Base-by-base conservation (phyloP, 2,797 vertebrate genomes). In the Borostomias antarcticus region DNA sequence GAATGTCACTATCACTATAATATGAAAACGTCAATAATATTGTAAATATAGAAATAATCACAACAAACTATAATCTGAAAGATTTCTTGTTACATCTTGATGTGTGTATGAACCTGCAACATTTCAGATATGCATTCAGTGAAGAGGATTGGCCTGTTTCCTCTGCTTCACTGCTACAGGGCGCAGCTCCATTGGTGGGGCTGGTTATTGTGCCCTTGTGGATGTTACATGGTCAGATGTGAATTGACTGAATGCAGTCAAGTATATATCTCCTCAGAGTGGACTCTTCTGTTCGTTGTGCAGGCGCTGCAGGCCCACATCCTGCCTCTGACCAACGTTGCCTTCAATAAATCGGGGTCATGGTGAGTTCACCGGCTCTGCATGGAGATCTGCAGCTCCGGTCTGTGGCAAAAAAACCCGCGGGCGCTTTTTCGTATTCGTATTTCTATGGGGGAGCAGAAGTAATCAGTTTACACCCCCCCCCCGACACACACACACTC, bases 261-360 rank as follows among this genome's bases (percentile, higher is more conserved):
- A 72, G 35, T 19, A 15, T 62, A 17, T 35, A 17, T 35, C 25
- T 25, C 54, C 47, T 70, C 29, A 7, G 21, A 72, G 64, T 51
- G 9, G 25, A 37, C 21, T 19, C 1, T 48, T 56, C 32, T n/a
- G n/a, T n/a, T 35, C 33, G 17, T 37, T 72, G 78, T 84, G 47
- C 85, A 99, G 97, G 93, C 92, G 53, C 94, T 98, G 45, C 93
- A 91, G 82, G 93, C 95, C 43, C 97, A 99, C 73, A 83, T 98
- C 67, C 79, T 98, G 70, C 96, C 97, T 0, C 78, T 99, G 88
- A 98, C 97, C 33, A 98, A 98, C 17, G 92, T 97, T n/a, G 95
- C 95, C n/a, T 96, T 99, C 86, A 95, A 99, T 88, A 99, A 99
- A 90, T 94, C 96, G 9, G 97, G 97, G 72, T 96, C 96, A 15